Conservation (phyloP, 37 sponge, comb jelly and placozoan genomes). For the Halisarca cf. caerulea region DNA sequence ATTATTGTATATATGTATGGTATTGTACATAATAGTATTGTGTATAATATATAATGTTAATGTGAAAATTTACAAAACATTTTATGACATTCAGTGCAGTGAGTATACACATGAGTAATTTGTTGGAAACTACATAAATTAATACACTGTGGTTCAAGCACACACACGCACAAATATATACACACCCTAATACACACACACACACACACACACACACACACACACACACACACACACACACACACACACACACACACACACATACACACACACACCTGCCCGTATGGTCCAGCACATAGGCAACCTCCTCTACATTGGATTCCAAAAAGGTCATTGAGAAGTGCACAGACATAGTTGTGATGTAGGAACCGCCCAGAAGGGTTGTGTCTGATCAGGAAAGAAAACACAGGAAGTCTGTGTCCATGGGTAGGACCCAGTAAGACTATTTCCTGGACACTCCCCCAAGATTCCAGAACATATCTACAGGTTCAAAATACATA, state of each 20-base stretch:
- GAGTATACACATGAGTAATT: too few relatives aligned
- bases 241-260: slow-evolving; percentile 36
- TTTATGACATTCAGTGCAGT: too few relatives aligned
- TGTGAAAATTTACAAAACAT: too few relatives aligned
- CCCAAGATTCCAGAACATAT: slow-evolving; percentile 16
- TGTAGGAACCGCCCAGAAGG: slow-evolving; percentile 69
- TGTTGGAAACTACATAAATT: too few relatives aligned
- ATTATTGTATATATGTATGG: too few relatives aligned
- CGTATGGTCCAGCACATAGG: slow-evolving; percentile 92
- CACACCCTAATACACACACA: too few relatives aligned
- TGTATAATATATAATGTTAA: too few relatives aligned
- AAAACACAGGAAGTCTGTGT: slow-evolving; percentile 83
- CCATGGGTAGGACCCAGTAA: slow-evolving; percentile 48
- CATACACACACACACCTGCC: slow-evolving; percentile 58
- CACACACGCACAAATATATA: too few relatives aligned
- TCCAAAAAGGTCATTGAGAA: slow-evolving; percentile 91
- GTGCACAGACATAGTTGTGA: slow-evolving; percentile 85
- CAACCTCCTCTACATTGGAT: slow-evolving; percentile 92
- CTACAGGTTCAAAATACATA: slow-evolving; percentile 36
- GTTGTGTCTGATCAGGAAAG: slow-evolving; percentile 79
- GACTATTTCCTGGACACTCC: slow-evolving; percentile 32
- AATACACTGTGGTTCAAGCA: too few relatives aligned
- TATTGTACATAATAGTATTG: too few relatives aligned
- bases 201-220: slow-evolving; percentile 41
- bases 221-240: slow-evolving; percentile 39